phyloP scores from a whole-genome alignment of 2,888 invertebrate genomes.

The Mythimna pallens region DNA sequence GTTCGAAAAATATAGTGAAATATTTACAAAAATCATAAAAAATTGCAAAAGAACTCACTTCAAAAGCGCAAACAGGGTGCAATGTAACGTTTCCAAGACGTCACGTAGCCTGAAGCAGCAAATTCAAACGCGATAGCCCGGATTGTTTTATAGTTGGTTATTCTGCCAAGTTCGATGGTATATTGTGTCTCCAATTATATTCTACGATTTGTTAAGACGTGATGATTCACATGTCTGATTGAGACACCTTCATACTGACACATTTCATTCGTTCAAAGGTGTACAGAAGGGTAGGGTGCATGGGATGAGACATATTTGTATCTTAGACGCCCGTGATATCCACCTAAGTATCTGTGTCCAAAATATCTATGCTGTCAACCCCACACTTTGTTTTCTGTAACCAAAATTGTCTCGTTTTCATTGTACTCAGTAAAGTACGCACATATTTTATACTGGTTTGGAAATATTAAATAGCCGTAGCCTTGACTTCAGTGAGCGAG shows the following conservation, averaged over 20 bases:
- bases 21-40: too few species aligned
- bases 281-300: background rate
- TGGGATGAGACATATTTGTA: background rate
- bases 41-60: too few species aligned
- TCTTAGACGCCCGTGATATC: background rate
- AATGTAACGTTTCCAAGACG: too few species aligned
- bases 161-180: background rate
- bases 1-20: too few species aligned
- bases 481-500: slow-evolving; percentile 9
- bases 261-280: background rate
- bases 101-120: too few species aligned
- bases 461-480: slow-evolving; percentile 14
- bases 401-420: background rate
- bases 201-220: background rate
- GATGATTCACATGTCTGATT: background rate
- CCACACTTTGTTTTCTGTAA: background rate
- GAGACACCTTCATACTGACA: background rate
- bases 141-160: background rate
- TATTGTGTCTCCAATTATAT: background rate
- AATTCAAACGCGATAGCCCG: too few species aligned
- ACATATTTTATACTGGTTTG: background rate
- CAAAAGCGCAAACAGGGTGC: too few species aligned
- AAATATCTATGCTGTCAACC: background rate
- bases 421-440: background rate
- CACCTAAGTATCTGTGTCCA: background rate